phyloP scores from a whole-genome alignment of 2,797 vertebrate genomes.

The Acipenser transmontanus region DNA sequence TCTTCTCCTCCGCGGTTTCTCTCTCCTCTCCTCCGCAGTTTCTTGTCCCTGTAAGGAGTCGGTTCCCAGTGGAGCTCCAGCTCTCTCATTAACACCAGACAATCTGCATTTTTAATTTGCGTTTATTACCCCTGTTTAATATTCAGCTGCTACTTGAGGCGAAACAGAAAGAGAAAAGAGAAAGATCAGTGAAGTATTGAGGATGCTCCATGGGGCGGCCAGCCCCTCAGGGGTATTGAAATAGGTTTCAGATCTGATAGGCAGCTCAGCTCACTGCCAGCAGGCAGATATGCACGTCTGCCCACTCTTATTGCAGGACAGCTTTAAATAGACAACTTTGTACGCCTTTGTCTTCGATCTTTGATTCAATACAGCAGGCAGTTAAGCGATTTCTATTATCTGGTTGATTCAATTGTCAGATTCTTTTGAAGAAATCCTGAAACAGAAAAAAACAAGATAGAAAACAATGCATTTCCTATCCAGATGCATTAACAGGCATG shows the following conservation, averaged over 20 bases:
- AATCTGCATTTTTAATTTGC: conserved; percentile 83
- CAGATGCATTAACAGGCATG: too few species aligned
- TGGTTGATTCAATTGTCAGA: too few species aligned
- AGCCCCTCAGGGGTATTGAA: conserved; percentile 22
- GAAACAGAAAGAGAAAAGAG: conserved; percentile 51
- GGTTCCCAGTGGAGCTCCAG: conserved; percentile 10
- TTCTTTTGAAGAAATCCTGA: too few species aligned
- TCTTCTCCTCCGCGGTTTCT: conserved; percentile 25
- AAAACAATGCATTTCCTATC: too few species aligned
- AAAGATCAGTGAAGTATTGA: conserved; percentile 55
- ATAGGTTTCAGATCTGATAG: neutral
- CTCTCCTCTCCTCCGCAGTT: conserved; percentile 34
- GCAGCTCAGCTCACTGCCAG: neutral
- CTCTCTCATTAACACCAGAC: conserved; percentile 44
- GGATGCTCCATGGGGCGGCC: neutral
- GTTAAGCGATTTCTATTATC: neutral
- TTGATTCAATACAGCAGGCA: too few species aligned
- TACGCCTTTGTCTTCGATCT: too few species aligned
- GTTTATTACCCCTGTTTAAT: conserved; percentile 80
- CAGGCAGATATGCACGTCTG: conserved; percentile 21
- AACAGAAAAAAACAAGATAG: too few species aligned
- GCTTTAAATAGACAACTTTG: too few species aligned
- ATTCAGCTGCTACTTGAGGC: conserved; percentile 75
- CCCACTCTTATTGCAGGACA: neutral
- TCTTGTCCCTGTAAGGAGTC: neutral